Percentiles rank a stretch among this genome's conserved stretches.
These are phyloP conservation scores for Dusona sp. DNA, from an alignment of 2,888 invertebrate genomes.

Conservation along the genomic window DNA sequence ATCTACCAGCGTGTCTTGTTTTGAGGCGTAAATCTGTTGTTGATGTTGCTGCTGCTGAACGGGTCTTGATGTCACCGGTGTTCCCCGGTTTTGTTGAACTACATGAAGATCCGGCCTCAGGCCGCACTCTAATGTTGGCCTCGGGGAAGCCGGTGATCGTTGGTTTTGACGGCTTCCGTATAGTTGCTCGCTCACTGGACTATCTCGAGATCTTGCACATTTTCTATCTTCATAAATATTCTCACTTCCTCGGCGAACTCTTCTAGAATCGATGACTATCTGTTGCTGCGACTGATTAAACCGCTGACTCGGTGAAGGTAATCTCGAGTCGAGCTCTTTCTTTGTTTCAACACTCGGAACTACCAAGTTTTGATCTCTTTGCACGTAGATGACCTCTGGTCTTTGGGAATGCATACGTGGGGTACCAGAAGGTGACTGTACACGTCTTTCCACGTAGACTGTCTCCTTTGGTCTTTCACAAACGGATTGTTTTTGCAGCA, in stretches of 20 bases:
- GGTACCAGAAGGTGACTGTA: slow-evolving; percentile 56
- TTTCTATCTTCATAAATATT: slow-evolving; percentile 61
- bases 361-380: slow-evolving; percentile 41
- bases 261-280: slow-evolving; percentile 9
- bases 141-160: slow-evolving; percentile 38
- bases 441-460: slow-evolving; percentile 52
- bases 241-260: slow-evolving; percentile 37
- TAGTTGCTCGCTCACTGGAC: slow-evolving; percentile 52
- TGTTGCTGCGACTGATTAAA: slow-evolving; percentile 40
- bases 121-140: slow-evolving; percentile 10
- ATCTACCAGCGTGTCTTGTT: slow-evolving; percentile 32
- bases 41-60: slow-evolving; percentile 46
- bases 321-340: slow-evolving; percentile 26
- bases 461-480: slow-evolving; percentile 28
- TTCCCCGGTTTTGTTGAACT: slow-evolving; percentile 35
- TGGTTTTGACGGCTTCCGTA: slow-evolving; percentile 51
- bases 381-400: slow-evolving; percentile 67
- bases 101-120: slow-evolving; percentile 17
- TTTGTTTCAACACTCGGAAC: slow-evolving; percentile 31
- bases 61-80: slow-evolving; percentile 3
- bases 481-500: slow-evolving; percentile 18
- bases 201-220: slow-evolving; percentile 31
- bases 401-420: slow-evolving; percentile 51
- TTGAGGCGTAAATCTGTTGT: slow-evolving; percentile 47
- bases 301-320: slow-evolving; percentile 24